A percentile compares a stretch with the other conserved stretches of the same genome.
phyloP scores from a whole-genome alignment of 2,888 invertebrate species.

The Eupeodes latifasciatus region DNA sequence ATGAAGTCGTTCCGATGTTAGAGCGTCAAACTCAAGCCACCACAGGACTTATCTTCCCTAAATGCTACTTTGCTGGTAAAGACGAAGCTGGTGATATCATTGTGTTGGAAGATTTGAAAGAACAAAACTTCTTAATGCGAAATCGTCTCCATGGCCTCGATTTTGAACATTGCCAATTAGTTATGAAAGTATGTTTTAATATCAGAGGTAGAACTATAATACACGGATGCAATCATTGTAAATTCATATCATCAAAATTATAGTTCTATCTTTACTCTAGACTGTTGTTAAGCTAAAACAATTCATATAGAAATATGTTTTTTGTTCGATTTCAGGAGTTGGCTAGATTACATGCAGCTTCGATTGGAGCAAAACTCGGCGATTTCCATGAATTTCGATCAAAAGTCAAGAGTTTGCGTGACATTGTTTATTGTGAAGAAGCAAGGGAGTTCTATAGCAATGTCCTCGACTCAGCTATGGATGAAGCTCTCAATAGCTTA shows the following conservation, averaged over 20 bases:
- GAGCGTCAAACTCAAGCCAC: slow-evolving; percentile 79
- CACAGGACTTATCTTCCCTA: slow-evolving; percentile 78
- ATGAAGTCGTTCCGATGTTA: slow-evolving; percentile 80
- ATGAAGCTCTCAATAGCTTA: slow-evolving; percentile 81
- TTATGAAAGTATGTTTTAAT: slow-evolving; percentile 80
- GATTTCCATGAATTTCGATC: slow-evolving; percentile 78
- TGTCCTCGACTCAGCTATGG: slow-evolving; percentile 80
- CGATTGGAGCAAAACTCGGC: slow-evolving; percentile 80
- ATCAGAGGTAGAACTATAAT: no score
- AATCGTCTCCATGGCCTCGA: slow-evolving; percentile 81
- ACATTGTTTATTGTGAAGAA: slow-evolving; percentile 82
- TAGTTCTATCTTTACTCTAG: not conserved
- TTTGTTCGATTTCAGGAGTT: slow-evolving; percentile 79
- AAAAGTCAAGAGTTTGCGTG: slow-evolving; percentile 78
- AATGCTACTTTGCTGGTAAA: slow-evolving; percentile 80
- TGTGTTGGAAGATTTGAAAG: slow-evolving; percentile 81
- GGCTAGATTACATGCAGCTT: slow-evolving; percentile 82
- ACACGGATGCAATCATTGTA: no score
- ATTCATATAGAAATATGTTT: not conserved
- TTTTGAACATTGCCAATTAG: slow-evolving; percentile 81
- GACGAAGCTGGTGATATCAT: slow-evolving; percentile 81
- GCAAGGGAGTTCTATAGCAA: slow-evolving; percentile 81
- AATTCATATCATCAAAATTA: no score
- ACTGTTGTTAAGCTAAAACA: not conserved
- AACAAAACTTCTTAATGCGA: slow-evolving; percentile 80